phyloP scores from a whole-genome alignment of 2,797 vertebrate species.

The Novumbra hubbsi region DNA sequence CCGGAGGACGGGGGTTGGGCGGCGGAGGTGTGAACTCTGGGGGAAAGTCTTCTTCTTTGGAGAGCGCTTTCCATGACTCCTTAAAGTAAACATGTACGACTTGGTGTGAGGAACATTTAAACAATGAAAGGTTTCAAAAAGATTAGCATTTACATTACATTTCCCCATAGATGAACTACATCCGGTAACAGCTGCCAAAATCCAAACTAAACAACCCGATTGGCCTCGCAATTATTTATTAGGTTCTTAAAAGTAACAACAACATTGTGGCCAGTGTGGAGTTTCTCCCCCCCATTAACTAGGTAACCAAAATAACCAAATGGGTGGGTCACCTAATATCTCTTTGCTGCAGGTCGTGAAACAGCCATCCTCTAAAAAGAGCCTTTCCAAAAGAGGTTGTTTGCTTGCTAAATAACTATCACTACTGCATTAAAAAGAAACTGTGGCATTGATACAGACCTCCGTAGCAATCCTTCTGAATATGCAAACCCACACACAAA shows the following conservation, averaged over 20 bases:
- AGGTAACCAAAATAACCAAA: neutral
- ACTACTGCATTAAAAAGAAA: no score
- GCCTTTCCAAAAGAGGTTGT: no score
- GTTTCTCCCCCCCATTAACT: neutral
- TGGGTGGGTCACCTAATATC: no score
- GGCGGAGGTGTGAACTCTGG: constrained; percentile 88
- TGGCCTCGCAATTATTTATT: neutral
- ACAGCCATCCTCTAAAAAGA: no score
- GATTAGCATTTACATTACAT: neutral
- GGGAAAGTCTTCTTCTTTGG: constrained; percentile 90
- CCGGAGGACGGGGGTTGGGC: constrained; percentile 83
- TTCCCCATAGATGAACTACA: neutral
- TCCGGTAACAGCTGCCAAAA: neutral
- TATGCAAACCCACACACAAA: no score
- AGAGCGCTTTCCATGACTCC: constrained; percentile 95
- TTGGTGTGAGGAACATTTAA: neutral
- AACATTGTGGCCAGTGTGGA: neutral
- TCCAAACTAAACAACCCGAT: neutral
- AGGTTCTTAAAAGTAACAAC: neutral
- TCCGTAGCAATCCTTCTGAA: no score
- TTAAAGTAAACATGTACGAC: constrained; percentile 42
- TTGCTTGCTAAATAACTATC: no score
- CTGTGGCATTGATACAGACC: no score
- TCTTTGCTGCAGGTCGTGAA: no score
- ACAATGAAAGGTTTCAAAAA: neutral